A percentile compares a stretch with the other conserved stretches of the same genome.
Conservation (phyloP, 2,888 invertebrate species). For the Drosophila atroscutellata region DNA sequence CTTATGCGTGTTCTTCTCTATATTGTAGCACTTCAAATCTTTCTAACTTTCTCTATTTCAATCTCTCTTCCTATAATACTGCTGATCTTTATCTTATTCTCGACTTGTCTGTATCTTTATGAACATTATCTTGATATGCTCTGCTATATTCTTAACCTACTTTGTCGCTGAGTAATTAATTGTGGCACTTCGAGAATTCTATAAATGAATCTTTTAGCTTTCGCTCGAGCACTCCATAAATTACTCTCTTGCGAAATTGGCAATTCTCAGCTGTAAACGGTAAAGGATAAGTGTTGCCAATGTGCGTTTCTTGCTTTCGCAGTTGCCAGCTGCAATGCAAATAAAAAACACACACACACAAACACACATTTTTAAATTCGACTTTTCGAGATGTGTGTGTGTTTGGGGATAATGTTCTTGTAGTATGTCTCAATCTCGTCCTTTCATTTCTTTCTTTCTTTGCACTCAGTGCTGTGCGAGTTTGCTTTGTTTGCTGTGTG, state of each 20-base stretch:
- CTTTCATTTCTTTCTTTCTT: conserved; percentile 6
- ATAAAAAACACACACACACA: conserved; percentile 42
- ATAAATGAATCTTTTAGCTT: neutral
- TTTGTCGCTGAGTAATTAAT: neutral
- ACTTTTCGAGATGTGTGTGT: conserved; percentile 50
- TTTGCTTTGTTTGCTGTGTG: conserved; percentile 38
- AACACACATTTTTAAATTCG: conserved; percentile 59
- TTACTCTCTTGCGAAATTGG: conserved; percentile 7
- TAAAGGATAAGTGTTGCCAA: conserved; percentile 16
- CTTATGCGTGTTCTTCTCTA: neutral
- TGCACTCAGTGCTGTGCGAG: neutral
- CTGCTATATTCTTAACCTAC: neutral
- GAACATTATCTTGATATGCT: neutral
- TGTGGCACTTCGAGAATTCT: neutral
- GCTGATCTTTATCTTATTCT: no score
- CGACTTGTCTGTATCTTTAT: neutral
- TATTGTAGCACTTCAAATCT: neutral
- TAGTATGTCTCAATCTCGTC: conserved; percentile 14
- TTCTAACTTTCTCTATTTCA: neutral
- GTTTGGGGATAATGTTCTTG: conserved; percentile 10
- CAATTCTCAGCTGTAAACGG: conserved; percentile 8
- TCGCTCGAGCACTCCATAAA: conserved; percentile 10
- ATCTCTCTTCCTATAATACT: no score
- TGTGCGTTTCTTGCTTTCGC: conserved; percentile 26
- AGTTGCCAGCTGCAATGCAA: conserved; percentile 55